Evolutionary conservation across 2,113 vertebrate genomes (phyloP).

Genomic region (Lepidothrix coronata): DNA sequence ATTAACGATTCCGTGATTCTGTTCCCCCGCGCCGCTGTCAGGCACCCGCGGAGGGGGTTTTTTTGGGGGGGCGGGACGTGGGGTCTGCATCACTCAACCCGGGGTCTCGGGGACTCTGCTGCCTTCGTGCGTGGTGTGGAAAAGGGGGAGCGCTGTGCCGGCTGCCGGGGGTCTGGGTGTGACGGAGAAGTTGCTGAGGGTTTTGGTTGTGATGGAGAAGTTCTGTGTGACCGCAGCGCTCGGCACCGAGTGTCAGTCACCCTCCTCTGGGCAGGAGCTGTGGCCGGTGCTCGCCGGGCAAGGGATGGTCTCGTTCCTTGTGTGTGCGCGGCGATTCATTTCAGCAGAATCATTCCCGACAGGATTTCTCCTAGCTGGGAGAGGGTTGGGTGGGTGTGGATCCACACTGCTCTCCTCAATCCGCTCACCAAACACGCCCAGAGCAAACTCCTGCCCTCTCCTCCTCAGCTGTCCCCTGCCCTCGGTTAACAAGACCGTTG

Average conservation of each 20-base stretch:
- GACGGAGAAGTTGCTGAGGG: not conserved
- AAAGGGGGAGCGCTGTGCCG: fast-evolving
- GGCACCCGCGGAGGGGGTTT: not conserved
- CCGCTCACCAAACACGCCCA: fast-evolving
- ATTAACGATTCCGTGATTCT: not conserved
- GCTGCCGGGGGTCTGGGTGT: fast-evolving
- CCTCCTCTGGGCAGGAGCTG: not conserved
- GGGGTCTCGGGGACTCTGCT: not conserved
- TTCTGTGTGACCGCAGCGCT: not conserved
- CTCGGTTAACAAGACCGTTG: fast-evolving
- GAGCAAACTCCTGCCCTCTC: not conserved
- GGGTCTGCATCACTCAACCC: not conserved
- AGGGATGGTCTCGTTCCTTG: fast-evolving
- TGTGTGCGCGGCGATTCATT: fast-evolving
- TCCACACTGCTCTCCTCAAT: fast-evolving
- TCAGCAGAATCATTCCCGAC: not conserved
- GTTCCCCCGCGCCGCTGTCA: fast-evolving
- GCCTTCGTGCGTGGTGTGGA: fast-evolving
- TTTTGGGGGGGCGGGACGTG: fast-evolving
- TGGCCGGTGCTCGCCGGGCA: fast-evolving
- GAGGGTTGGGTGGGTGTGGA: not conserved
- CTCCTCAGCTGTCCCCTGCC: not conserved
- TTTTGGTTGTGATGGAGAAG: not conserved
- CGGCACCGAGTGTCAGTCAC: not conserved
- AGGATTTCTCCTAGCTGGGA: fast-evolving